Conservation (phyloP, 2,797 vertebrate species). For the Carduelis carduelis region DNA sequence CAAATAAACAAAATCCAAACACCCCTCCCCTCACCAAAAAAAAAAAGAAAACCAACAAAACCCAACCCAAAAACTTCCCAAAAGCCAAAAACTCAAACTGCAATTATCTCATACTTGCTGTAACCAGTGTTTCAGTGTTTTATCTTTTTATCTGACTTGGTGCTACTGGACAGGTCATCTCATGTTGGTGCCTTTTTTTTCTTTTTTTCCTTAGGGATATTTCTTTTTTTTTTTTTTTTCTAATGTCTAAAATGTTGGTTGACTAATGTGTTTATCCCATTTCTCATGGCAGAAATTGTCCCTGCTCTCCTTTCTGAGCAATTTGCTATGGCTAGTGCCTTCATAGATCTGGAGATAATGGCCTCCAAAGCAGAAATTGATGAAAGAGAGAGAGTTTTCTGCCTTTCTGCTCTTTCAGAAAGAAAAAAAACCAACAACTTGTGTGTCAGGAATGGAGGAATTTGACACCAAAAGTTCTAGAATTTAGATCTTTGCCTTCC, state of each 20-base stretch:
- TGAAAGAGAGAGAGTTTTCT: background rate
- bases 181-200: background rate
- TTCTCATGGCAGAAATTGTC: background rate
- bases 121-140: background rate
- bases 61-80: accelerated
- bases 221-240: background rate
- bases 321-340: background rate
- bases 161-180: background rate
- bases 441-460: background rate
- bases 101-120: accelerated
- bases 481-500: background rate
- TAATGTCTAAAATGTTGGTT: background rate
- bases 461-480: background rate
- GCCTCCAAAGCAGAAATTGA: background rate
- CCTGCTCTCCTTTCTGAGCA: background rate
- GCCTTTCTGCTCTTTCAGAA: background rate
- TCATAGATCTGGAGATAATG: background rate
- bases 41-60: too few relatives aligned
- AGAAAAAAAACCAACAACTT: background rate
- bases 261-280: background rate
- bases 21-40: accelerated
- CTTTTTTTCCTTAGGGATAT: background rate
- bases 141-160: background rate
- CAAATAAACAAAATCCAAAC: background rate
- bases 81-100: accelerated